These are phyloP conservation scores for Anolis sagrei DNA, from an alignment of 2,113 vertebrate species.

Conservation along the genomic window DNA sequence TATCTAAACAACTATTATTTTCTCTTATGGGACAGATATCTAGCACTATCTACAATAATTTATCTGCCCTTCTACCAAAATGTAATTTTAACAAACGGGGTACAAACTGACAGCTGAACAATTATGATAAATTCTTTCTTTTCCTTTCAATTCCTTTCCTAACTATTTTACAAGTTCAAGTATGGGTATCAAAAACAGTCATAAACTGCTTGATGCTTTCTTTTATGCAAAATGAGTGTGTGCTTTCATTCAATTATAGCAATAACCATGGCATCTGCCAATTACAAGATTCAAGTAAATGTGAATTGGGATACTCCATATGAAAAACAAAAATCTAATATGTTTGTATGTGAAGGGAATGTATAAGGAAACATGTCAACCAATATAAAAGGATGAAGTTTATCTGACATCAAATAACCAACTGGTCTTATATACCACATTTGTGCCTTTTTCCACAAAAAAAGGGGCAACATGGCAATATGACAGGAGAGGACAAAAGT, in stretches of 20 bases:
- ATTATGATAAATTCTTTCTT: conserved; percentile 6
- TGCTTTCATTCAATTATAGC: conserved; percentile 25
- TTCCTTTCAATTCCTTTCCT: conserved; percentile 43
- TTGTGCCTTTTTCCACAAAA: neutral
- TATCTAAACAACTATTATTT: conserved; percentile 55
- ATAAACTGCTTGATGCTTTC: conserved; percentile 9
- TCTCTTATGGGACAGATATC: conserved; percentile 40
- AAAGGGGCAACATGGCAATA: neutral
- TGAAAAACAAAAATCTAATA: neutral
- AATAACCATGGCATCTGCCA: neutral
- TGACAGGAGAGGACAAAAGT: neutral
- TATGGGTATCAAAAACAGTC: neutral
- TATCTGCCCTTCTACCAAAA: neutral
- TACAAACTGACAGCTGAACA: conserved; percentile 30
- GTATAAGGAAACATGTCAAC: neutral
- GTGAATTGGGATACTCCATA: neutral
- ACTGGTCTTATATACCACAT: neutral
- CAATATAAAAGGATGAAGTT: neutral
- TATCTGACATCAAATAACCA: neutral
- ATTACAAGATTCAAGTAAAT: neutral
- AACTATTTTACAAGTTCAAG: conserved; percentile 33
- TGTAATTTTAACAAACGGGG: neutral
- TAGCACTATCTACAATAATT: neutral
- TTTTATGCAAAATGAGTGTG: conserved; percentile 43
- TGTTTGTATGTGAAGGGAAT: neutral